Percentiles rank a stretch among this genome's conserved stretches.
Evolutionary conservation across 1,140 invertebrate genomes (phyloP).

Genomic region (Temnothorax nylanderi): DNA sequence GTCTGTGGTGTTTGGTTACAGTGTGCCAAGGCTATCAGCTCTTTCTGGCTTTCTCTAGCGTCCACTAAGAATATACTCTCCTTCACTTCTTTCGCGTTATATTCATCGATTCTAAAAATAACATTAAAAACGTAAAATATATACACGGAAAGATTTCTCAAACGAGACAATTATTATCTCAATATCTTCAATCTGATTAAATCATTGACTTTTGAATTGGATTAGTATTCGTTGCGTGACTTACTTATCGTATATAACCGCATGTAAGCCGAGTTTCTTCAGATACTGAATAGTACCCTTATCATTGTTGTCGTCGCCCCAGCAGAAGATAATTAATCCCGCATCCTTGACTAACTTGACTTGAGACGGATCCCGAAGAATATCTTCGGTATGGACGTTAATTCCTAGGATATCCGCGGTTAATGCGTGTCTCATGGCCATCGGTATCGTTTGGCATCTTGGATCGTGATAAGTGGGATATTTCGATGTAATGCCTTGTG

Average conservation of each 20-base stretch:
- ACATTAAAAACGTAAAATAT: slow-evolving; percentile 11
- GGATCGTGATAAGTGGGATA: slow-evolving; percentile 94
- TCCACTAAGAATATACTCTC: slow-evolving; percentile 93
- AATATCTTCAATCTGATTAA: not conserved
- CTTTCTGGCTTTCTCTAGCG: slow-evolving; percentile 91
- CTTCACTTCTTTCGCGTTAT: slow-evolving; percentile 92
- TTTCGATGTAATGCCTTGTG: slow-evolving; percentile 92
- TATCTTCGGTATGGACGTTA: slow-evolving; percentile 96
- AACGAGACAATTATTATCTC: not conserved
- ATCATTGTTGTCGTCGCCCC: slow-evolving; percentile 98
- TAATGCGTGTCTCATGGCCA: slow-evolving; percentile 93
- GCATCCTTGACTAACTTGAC: slow-evolving; percentile 91
- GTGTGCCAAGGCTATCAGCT: slow-evolving; percentile 86
- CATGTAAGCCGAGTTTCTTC: slow-evolving; percentile 95
- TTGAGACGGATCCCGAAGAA: slow-evolving; percentile 93
- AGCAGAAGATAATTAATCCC: slow-evolving; percentile 96
- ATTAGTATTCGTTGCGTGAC: slow-evolving; percentile 53
- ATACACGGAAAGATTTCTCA: not conserved
- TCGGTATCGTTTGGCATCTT: slow-evolving; percentile 92
- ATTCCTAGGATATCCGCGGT: slow-evolving; percentile 94
- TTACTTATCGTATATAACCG: slow-evolving; percentile 96
- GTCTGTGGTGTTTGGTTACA: slow-evolving; percentile 77
- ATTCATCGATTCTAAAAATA: slow-evolving; percentile 90
- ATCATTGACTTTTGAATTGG: not conserved
- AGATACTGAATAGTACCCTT: slow-evolving; percentile 94